Conservation (phyloP, 2,113 vertebrate genomes). For the Megaleporinus macrocephalus region DNA sequence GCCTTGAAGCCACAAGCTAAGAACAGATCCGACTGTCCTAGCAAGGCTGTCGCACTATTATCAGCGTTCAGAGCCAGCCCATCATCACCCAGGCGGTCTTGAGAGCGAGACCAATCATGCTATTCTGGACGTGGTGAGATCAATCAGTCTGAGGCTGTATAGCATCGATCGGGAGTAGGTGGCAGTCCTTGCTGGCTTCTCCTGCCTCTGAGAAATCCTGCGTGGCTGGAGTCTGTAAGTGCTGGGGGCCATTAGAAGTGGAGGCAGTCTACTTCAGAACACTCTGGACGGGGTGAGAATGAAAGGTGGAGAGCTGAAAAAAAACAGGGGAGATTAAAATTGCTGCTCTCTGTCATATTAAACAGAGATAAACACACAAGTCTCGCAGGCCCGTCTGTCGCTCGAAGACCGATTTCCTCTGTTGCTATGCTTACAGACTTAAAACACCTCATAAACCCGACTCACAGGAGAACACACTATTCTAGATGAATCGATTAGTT, state of each 20-base stretch:
- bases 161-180: not conserved
- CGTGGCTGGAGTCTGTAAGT: not conserved
- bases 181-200: not conserved
- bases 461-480: no score
- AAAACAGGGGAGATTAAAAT: slow-evolving; percentile 53
- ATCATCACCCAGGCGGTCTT: not conserved
- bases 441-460: not conserved
- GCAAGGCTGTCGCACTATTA: not conserved
- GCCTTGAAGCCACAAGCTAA: not conserved
- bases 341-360: slow-evolving; percentile 47
- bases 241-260: not conserved
- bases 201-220: not conserved
- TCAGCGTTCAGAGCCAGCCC: not conserved
- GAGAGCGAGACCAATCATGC: not conserved
- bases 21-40: no score
- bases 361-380: not conserved
- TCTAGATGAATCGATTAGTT: no score
- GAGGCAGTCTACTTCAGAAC: not conserved
- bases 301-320: slow-evolving; percentile 41
- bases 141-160: not conserved
- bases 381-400: not conserved
- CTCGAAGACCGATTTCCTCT: not conserved
- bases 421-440: not conserved
- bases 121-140: slow-evolving; percentile 8
- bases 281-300: slow-evolving; percentile 48